Evolutionary conservation across 2,797 vertebrate genomes (phyloP).

Genomic region (Sylvilagus floridanus): DNA sequence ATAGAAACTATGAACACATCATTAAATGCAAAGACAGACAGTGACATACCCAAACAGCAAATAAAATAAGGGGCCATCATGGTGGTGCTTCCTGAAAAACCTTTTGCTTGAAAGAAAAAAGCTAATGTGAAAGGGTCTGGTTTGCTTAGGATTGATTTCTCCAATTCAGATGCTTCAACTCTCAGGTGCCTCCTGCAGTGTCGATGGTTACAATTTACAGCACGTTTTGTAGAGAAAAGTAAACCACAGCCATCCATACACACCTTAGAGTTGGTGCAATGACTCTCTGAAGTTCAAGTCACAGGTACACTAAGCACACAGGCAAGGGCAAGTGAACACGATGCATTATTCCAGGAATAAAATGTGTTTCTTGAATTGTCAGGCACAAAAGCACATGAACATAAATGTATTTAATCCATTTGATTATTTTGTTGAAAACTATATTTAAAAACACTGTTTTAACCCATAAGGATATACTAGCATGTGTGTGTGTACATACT

Average conservation of each 20-base stretch:
- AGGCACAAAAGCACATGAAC: neutral
- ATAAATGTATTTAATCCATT: neutral
- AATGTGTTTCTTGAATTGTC: slow-evolving; percentile 47
- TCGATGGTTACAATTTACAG: slow-evolving; percentile 17
- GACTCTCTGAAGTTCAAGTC: rapidly evolving
- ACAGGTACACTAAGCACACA: neutral
- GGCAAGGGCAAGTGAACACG: neutral
- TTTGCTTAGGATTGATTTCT: slow-evolving; percentile 65
- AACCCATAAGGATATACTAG: neutral
- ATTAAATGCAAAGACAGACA: slow-evolving; percentile 46
- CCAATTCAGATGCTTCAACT: neutral
- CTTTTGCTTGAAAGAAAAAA: neutral
- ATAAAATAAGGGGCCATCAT: neutral
- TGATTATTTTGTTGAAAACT: slow-evolving; percentile 15
- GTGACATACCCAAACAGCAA: slow-evolving; percentile 20
- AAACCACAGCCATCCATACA: neutral
- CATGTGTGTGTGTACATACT: neutral
- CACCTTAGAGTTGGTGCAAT: neutral
- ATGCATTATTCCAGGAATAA: neutral
- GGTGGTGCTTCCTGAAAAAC: neutral
- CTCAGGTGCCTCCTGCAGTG: neutral
- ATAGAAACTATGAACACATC: slow-evolving; percentile 19
- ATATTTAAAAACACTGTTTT: neutral
- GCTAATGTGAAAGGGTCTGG: slow-evolving; percentile 30
- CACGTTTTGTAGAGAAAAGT: neutral